Evolutionary conservation across 2,113 vertebrate species (phyloP), one percentile per base, ranked within the genome.

Genomic region (Aegotheles bennettii): DNA sequence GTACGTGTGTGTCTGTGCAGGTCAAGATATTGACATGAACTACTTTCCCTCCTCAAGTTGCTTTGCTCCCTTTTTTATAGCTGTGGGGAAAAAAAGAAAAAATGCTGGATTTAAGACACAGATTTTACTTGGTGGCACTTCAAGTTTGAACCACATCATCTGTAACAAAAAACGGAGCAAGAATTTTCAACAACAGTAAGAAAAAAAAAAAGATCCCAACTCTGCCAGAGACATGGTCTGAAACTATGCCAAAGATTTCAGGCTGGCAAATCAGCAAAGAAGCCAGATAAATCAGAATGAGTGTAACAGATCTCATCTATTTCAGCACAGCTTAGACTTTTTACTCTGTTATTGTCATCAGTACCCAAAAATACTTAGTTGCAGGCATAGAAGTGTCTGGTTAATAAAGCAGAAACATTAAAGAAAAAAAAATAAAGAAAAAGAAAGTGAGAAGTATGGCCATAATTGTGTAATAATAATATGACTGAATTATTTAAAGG

Each of bases 241-340:
- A 98, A 98, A 84, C 81, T 33, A 13, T 96, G 96, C 97, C 97
- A 97, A 92, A 88, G 95, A 97, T 98, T 98, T 98, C 96, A 97
- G 94, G 92, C 95, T 97, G 87, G 93, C 83, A 92, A 97, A 97
- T 85, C 89, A 94, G 97, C 63, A 94, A 97, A 95, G 93, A 43
- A 97, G 59, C 70, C 95, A 95, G 94, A 96, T 95, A 97, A 97
- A 97, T 97, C 90, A 96, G 86, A 97, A 91, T 87, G 90, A 93
- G 90, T 96, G 94, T 97, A 97, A 96, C 93, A 97, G 93, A 96
- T 82, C 93, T 96, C 70, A 86, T 94, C 81, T 97, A 97, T 81
- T 98, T 97, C 95, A 93, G 94, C 54, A 84, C 54, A 95, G 96
- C 84, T 98, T 97, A 97, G 87, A 40, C 89, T 87, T 93, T 96